Percentiles rank a stretch among this genome's conserved stretches.
These are phyloP conservation scores for Mus musculus DNA, from an alignment of 2,113 vertebrate genomes.

Conservation along the genomic window GRCm39 chr6:140545501-140546000, in stretches of 20 bases:
- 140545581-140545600: not conserved
- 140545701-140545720: not conserved
- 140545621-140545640: not conserved
- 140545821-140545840: not conserved
- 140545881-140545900: not conserved
- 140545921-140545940: not conserved
- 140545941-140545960: not conserved
- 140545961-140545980: not conserved
- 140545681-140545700: not conserved
- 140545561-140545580: not conserved
- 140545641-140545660: not conserved
- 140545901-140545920: not conserved
- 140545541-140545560: not conserved
- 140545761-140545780: not conserved
- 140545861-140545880: not conserved
- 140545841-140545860: not conserved
- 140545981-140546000: not conserved
- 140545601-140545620: not conserved
- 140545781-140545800: not conserved
- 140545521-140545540: not conserved
- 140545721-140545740: not conserved
- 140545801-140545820: too few relatives aligned
- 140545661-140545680: not conserved
- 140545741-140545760: not conserved
- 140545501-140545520: not conserved